Evolutionary conservation across 2,113 vertebrate species (phyloP).

Genomic region (Antidorcas marsupialis): DNA sequence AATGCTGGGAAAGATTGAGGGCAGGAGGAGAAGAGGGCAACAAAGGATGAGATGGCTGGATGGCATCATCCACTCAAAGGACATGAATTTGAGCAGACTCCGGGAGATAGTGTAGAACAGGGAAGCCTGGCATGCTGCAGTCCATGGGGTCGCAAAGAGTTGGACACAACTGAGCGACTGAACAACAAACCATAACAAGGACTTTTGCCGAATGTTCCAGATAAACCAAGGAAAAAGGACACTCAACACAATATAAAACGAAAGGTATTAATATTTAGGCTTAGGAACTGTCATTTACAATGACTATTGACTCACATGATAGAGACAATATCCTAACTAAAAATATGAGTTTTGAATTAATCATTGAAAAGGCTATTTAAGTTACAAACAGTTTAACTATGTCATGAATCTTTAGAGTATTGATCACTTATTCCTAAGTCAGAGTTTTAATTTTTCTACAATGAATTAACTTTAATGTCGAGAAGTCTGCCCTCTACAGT

Average conservation of each 20-base stretch:
- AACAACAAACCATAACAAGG: background rate
- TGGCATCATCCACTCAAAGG: background rate
- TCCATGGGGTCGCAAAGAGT: background rate
- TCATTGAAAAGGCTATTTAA: background rate
- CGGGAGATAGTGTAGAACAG: background rate
- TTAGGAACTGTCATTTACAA: background rate
- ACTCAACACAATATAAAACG: background rate
- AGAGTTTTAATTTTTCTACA: background rate
- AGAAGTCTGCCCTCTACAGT: background rate
- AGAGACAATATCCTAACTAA: background rate
- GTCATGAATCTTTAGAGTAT: background rate
- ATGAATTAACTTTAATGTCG: background rate
- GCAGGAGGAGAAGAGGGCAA: background rate
- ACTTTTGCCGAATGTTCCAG: background rate
- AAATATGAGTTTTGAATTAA: constrained; percentile 14
- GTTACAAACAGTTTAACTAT: background rate
- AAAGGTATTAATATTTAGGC: background rate
- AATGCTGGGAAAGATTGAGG: background rate
- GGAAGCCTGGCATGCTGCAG: background rate
- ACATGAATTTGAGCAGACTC: background rate
- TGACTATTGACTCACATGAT: background rate
- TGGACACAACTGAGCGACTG: background rate
- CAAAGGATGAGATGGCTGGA: background rate
- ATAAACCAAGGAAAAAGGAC: background rate
- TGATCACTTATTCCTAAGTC: background rate